phyloP scores from a whole-genome alignment of 2,888 invertebrate genomes.

The Parelbella ahira region DNA sequence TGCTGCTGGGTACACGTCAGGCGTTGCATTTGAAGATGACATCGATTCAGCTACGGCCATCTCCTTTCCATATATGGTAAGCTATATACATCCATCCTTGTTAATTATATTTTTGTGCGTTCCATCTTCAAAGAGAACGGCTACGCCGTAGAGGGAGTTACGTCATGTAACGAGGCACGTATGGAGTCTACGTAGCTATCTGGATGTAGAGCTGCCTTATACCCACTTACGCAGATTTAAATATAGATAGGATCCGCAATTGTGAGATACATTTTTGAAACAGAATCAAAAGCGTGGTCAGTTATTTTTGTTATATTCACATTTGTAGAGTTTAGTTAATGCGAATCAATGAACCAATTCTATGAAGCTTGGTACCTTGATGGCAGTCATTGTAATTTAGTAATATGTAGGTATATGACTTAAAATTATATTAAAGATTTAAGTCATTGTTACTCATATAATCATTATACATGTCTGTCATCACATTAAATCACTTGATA shows the following conservation, averaged over 20 bases:
- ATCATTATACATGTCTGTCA: too few relatives aligned
- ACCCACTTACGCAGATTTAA: constrained; percentile 38
- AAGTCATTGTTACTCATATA: too few relatives aligned
- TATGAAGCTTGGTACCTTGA: too few relatives aligned
- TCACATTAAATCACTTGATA: too few relatives aligned
- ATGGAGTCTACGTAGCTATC: constrained; percentile 39
- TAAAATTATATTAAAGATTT: too few relatives aligned
- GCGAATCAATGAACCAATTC: too few relatives aligned
- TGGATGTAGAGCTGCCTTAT: constrained; percentile 33
- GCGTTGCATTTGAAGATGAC: constrained; percentile 67
- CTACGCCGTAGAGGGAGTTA: constrained; percentile 54
- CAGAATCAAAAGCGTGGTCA: constrained; percentile 18
- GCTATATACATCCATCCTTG: constrained; percentile 59
- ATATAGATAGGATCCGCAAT: constrained; percentile 33
- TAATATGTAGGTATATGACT: too few relatives aligned
- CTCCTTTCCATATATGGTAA: constrained; percentile 68
- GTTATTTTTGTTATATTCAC: constrained; percentile 4
- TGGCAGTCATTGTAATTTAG: too few relatives aligned
- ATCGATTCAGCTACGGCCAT: constrained; percentile 59
- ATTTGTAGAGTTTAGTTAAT: too few relatives aligned
- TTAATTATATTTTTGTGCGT: constrained; percentile 51
- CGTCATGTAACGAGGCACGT: constrained; percentile 64
- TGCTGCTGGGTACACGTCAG: constrained; percentile 59
- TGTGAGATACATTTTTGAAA: constrained; percentile 26
- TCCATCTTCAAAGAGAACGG: constrained; percentile 60